phyloP scores from a whole-genome alignment of 2,888 invertebrate species.

The Scaptomyza parva region DNA sequence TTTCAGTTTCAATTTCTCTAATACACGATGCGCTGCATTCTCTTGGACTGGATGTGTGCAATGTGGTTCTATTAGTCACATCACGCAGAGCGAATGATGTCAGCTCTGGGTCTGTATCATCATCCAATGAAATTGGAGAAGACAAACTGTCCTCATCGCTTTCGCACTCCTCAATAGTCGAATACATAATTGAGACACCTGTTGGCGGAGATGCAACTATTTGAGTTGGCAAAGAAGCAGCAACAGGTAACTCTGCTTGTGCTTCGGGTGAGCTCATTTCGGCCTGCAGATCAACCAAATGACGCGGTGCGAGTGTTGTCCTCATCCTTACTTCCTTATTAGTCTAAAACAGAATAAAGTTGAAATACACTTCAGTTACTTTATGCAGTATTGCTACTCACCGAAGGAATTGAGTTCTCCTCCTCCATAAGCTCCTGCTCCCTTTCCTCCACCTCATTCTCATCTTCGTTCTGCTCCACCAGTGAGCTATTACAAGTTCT shows the following conservation, averaged over 20 bases:
- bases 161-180: constrained; percentile 42
- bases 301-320: constrained; percentile 44
- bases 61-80: constrained; percentile 16
- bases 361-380: background rate
- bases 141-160: constrained; percentile 12
- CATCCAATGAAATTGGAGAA: constrained; percentile 1
- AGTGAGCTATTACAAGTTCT: background rate
- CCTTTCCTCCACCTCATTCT: background rate
- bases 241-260: background rate
- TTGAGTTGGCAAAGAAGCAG: background rate
- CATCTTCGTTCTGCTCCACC: background rate
- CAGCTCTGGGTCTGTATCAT: background rate
- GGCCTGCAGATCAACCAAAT: constrained; percentile 21
- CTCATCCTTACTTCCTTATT: background rate
- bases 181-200: constrained; percentile 8
- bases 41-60: background rate
- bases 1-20: background rate
- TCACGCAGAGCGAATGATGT: constrained; percentile 24
- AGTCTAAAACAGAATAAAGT: background rate
- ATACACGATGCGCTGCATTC: background rate
- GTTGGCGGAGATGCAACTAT: background rate
- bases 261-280: constrained; percentile 15
- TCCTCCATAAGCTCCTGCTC: background rate
- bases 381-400: constrained; percentile 9
- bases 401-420: background rate